These are phyloP conservation scores for Hycleus cichorii DNA, from an alignment of 1,140 invertebrate genomes.

Conservation along the genomic window DNA sequence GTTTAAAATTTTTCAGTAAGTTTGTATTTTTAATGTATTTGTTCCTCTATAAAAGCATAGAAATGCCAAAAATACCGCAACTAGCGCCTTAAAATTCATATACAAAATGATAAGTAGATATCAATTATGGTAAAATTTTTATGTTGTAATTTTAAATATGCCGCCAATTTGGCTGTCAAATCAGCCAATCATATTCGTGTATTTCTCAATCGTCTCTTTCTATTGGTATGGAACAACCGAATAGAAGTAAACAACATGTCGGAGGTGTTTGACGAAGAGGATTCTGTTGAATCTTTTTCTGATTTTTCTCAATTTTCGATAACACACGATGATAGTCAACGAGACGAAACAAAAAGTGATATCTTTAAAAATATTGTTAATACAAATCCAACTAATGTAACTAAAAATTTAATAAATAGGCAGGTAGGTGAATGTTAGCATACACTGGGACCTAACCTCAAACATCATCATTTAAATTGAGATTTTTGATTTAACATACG, in stretches of 20 bases:
- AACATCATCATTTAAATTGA: slow-evolving; percentile 9
- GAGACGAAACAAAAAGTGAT: slow-evolving; percentile 9
- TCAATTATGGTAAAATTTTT: too few species aligned
- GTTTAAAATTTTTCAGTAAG: too few species aligned
- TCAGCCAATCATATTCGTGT: background rate
- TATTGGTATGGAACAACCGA: background rate
- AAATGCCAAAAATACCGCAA: too few species aligned
- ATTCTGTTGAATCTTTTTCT: slow-evolving; percentile 29
- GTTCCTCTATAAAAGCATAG: too few species aligned
- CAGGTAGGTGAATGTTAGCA: slow-evolving; percentile 27
- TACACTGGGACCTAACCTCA: slow-evolving; percentile 22
- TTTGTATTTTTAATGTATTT: too few species aligned
- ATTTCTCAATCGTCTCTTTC: too few species aligned
- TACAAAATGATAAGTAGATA: too few species aligned
- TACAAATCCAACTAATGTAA: slow-evolving; percentile 26
- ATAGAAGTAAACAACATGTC: slow-evolving; percentile 27
- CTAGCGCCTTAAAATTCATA: too few species aligned
- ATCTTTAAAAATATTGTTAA: background rate
- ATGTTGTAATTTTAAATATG: too few species aligned
- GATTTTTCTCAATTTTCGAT: slow-evolving; percentile 25
- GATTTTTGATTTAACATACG: slow-evolving; percentile 16
- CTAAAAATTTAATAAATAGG: slow-evolving; percentile 35
- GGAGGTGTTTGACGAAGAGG: slow-evolving; percentile 27
- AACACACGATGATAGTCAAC: slow-evolving; percentile 12
- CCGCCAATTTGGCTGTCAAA: too few species aligned